Base-by-base conservation (phyloP, 2,888 invertebrate genomes). In the Neoascia interrupta region DNA sequence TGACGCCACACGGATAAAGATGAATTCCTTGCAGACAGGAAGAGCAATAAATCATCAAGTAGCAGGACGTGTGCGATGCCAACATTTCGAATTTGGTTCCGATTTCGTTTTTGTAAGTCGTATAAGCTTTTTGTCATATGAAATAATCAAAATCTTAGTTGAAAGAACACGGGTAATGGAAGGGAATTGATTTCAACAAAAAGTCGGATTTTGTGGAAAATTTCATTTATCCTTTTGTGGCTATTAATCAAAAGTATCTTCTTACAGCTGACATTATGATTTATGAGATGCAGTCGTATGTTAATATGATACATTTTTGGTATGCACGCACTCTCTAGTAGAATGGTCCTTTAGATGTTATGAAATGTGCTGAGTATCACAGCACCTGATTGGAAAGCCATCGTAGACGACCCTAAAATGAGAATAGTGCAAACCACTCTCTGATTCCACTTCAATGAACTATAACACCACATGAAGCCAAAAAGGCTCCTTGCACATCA, bases 11-110 rank as follows among this genome's bases (percentile, higher is more conserved):
- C 6, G 63, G 37, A 64, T 45, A 54, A 60, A 76, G 72, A 72
- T 21, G 64, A 76, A 64, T 72, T 58, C 53, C 72, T 54, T 66
- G 31, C 66, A 80, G 79, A 80, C 79, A 80, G 79, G 73, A 80
- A 73, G 58, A 26, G 61, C 41, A 61, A 80, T 80, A 80, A 80
- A 80, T 80, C 79, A 79, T 61, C 73, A 73, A 80, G 79, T 73
- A 54, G n/a, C 51, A 80, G 54, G 76, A 72, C 76, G 19, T 79
- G 72, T 79, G 72, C 72, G 72, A 76, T 72, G 76, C 64, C 72
- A 76, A 64, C 70, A 76, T 66, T 70, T 76, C 47, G 58, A 60
- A 54, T 60, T 79, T 53, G 58, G 51, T 54, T 54, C 13, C 49
- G 36, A 28, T 43, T 28, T 45, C 49, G 49, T 54, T 21, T 45